These are phyloP conservation scores for Barnardius zonarius DNA, from an alignment of 2,113 vertebrate genomes.

Conservation along the genomic window DNA sequence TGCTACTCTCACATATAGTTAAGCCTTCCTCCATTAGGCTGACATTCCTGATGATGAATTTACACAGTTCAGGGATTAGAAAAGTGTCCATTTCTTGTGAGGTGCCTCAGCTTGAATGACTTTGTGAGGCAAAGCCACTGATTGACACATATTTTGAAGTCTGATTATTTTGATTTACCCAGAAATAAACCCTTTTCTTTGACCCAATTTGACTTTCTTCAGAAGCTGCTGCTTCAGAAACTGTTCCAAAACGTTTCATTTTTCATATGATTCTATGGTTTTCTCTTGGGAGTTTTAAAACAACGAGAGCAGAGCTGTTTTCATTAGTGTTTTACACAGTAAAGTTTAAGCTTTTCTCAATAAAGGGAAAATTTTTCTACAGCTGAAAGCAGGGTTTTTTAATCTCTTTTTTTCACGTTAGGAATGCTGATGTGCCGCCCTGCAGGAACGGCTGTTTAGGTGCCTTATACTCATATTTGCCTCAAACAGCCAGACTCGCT, in stretches of 20 bases:
- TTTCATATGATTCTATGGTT: background rate
- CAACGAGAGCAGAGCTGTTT: background rate
- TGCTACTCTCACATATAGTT: background rate
- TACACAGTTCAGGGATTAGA: background rate
- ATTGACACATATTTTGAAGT: background rate
- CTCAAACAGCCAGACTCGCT: background rate
- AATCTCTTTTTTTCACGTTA: background rate
- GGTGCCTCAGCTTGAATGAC: background rate
- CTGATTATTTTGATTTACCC: background rate
- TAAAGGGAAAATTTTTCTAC: background rate
- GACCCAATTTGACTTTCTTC: background rate
- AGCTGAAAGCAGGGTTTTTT: background rate
- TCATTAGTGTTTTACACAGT: background rate
- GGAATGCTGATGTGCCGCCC: background rate
- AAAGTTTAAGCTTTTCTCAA: background rate
- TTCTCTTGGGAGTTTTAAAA: background rate
- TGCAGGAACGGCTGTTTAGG: background rate
- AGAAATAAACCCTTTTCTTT: background rate
- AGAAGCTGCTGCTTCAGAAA: background rate
- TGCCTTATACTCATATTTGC: background rate
- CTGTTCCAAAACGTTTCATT: background rate
- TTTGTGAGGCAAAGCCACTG: background rate
- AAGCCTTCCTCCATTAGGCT: background rate
- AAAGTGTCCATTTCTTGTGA: background rate
- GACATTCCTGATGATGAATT: accelerated